A percentile compares a stretch with the other conserved stretches of the same genome.
Conservation (phyloP, 2,888 invertebrate genomes). For the Cephus sareptanus region DNA sequence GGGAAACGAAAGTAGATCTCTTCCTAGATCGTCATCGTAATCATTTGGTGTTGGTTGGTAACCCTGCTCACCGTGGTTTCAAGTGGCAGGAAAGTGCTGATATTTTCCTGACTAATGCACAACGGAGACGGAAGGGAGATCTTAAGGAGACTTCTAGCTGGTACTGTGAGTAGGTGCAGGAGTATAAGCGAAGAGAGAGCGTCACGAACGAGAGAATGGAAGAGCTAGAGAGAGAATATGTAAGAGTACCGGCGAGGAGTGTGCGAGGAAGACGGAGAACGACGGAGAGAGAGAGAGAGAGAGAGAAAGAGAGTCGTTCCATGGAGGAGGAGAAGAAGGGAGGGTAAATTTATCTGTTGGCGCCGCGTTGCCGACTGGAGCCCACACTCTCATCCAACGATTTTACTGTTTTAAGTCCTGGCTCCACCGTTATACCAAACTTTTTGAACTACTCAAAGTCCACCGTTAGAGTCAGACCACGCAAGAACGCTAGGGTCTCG, state of each 20-base stretch:
- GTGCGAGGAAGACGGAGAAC: conserved; percentile 7
- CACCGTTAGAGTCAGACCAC: conserved; percentile 22
- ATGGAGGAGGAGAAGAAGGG: conserved; percentile 14
- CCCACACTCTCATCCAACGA: conserved; percentile 26
- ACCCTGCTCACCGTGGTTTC: not conserved
- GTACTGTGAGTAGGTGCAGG: not conserved
- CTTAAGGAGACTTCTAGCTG: not conserved
- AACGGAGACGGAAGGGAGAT: conserved; percentile 7
- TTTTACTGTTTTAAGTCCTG: conserved; percentile 11
- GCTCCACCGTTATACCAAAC: conserved; percentile 4
- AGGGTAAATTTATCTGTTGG: conserved; percentile 49
- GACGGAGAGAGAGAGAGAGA: not conserved
- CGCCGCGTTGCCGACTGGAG: conserved; percentile 40
- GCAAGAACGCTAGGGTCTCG: not conserved
- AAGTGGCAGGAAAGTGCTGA: conserved; percentile 5
- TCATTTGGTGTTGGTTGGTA: not conserved
- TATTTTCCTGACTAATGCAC: conserved; percentile 10
- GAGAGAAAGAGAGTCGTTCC: not conserved
- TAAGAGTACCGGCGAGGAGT: not conserved
- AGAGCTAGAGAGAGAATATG: not conserved
- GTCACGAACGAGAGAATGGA: not conserved
- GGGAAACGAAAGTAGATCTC: not conserved
- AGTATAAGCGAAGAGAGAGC: not conserved
- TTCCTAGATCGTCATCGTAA: not conserved
- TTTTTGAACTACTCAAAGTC: conserved; percentile 4